Conservation (phyloP, 2,888 invertebrate genomes). For the Zele albiditarsus region DNA sequence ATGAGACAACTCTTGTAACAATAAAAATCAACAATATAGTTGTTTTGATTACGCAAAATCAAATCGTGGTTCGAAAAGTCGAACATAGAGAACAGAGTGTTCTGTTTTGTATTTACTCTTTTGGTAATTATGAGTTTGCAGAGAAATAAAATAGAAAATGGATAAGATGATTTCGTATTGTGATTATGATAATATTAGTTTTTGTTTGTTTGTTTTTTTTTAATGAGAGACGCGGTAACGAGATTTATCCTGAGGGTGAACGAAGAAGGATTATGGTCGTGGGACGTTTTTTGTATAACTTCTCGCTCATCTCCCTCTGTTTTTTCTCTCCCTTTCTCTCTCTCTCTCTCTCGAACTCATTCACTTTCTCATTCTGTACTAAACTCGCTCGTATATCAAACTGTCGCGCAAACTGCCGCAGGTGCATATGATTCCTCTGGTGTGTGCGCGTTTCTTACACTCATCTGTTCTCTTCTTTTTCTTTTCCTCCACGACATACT, state of each 20-base stretch:
- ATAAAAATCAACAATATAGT: too few relatives aligned
- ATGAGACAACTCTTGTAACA: too few relatives aligned
- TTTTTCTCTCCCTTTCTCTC: neutral
- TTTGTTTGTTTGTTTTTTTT: constrained; percentile 3
- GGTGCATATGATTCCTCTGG: constrained; percentile 52
- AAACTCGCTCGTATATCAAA: constrained; percentile 54
- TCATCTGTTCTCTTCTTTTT: neutral
- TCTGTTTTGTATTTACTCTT: too few relatives aligned
- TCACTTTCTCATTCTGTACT: constrained; percentile 29
- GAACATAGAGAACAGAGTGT: too few relatives aligned
- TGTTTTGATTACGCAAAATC: too few relatives aligned
- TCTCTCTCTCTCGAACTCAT: constrained; percentile 15
- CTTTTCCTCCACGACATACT: constrained; percentile 19
- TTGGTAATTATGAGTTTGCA: too few relatives aligned
- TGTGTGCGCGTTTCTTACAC: constrained; percentile 41
- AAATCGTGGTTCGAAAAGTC: too few relatives aligned
- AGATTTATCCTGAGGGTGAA: constrained; percentile 52
- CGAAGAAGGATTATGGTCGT: constrained; percentile 53
- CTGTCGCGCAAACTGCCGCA: constrained; percentile 53
- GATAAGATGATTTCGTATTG: neutral
- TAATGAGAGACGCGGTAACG: constrained; percentile 45
- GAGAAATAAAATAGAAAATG: too few relatives aligned
- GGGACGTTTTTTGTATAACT: constrained; percentile 24
- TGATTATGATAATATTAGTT: neutral
- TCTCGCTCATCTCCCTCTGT: constrained; percentile 18